Base-by-base conservation (phyloP, 2,797 vertebrate genomes). In the Pagetopsis macropterus region DNA sequence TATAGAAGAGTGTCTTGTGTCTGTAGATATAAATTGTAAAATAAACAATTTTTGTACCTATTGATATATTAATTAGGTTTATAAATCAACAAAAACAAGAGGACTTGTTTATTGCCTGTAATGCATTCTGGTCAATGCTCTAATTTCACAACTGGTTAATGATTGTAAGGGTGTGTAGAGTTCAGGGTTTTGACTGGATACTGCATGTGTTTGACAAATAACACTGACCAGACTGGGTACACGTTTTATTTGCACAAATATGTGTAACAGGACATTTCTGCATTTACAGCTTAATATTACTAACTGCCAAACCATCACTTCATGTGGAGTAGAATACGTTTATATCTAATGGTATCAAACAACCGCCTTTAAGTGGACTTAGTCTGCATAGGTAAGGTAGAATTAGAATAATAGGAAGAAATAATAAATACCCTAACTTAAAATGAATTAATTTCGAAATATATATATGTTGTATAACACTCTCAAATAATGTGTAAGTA, bases 111-210 rank as follows among this genome's bases (percentile, higher is more conserved):
- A 10, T 27, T 49, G 54, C 14, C 58, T 55, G n/a, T 37, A 37
- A 37, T 37, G 33, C 8, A 64, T 50, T 45, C 52, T 21, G 19
- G 16, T 55, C 21, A 40, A 19, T 9, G 17, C 31, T 55, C 43
- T 43, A 1, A 44, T 43, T 68, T 44, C 33, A 12, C 46, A 19
- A 15, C 37, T 65, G 27, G 27, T 60, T 64, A 69, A 76, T 70
- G 46, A 65, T 59, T 64, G 33, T 27, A 40, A 12, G 46, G 6
- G 14, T 56, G 13, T 7, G 19, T 9, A 10, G 65, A 52, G 27
- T 70, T 48, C 54, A 60, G 51, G 10, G 15, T 27, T 27, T 52
- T 9, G 2, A 3, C 16, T 10, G 3, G 50, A 6, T 41, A 13
- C 17, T 21, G 19, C 21, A 31, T 57, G 50, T 23, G 50, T 51